Evolutionary conservation across 2,797 vertebrate genomes (phyloP), one percentile per base, ranked within the genome.

Genomic region (Trematomus bernacchii): DNA sequence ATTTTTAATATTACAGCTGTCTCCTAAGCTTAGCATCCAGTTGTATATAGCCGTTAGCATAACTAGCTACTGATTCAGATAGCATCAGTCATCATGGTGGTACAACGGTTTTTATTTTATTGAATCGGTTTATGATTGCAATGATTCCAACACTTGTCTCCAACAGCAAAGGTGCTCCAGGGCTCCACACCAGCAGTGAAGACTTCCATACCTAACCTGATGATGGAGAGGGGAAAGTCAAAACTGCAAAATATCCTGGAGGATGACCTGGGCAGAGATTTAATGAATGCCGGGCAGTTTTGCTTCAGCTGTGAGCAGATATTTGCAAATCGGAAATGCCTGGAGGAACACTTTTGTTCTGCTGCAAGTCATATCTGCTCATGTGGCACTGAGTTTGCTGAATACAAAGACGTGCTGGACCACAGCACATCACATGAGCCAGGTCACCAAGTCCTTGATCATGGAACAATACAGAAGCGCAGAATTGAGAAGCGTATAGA

Each of bases 281-380:
- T 86, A 51, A 87, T 85, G 66, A 62, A 79, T 3, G 70, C 78
- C 0, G 84, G 80, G 0, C 82, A 82, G 3, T 84, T 94, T 64
- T 94, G 93, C 79, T 94, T 93, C 71, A 90, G 88, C 81, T 94
- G 93, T 50, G 92, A 93, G 65, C 85, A 91, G 66, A 91, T 89
- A 52, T 95, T 94, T 77, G 78, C 85, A 7, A 86, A 83, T 66
- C 80, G 85, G 14, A 77, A 12, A 64, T 85, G 65, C 63, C 60
- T 94, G 10, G 93, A 95, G 59, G 89, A 92, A 13, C 94, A 95
- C 2, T 1, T 54, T 2, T 95, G 94, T 59, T 75, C 92, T 4
- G 78, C 80, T 3, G 76, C 84, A 1, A 89, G 70, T 66, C 86
- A 82, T 87, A 94, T 95, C 69, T 95, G 94, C 87, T 92, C 93